Evolutionary conservation across 2,797 vertebrate genomes (phyloP).

Genomic region (Pseudochirops cupreus): DNA sequence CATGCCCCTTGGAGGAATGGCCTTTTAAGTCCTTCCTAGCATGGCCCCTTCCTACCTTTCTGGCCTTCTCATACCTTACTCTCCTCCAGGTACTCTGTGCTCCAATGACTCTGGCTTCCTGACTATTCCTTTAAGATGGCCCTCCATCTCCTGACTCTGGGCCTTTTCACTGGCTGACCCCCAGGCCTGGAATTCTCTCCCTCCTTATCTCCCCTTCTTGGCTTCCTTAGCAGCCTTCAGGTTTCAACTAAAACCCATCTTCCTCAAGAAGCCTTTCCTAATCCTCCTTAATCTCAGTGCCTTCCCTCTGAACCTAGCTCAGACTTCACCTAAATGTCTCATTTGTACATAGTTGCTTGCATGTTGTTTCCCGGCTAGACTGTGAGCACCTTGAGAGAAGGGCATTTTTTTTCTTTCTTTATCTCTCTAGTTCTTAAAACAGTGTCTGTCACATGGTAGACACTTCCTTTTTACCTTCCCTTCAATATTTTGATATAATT

Average conservation of each 20-base stretch:
- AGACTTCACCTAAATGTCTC: background rate
- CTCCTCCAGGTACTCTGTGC: background rate
- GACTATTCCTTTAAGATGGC: background rate
- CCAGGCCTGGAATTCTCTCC: background rate
- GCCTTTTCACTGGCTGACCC: background rate
- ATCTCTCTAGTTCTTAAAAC: background rate
- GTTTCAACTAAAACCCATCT: background rate
- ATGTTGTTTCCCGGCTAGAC: background rate
- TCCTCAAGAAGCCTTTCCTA: background rate
- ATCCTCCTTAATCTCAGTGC: background rate
- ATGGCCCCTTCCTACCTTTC: background rate
- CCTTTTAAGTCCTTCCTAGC: background rate
- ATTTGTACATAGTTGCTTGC: background rate
- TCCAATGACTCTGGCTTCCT: background rate
- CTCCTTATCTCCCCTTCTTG: background rate
- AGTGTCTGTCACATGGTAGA: background rate
- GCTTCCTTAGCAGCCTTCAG: background rate
- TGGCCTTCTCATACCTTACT: background rate
- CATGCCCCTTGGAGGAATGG: background rate
- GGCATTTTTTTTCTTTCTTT: background rate
- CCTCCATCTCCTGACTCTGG: background rate
- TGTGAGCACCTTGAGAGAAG: background rate
- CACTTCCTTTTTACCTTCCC: background rate
- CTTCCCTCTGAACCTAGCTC: background rate
- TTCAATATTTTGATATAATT: background rate